Base-by-base conservation (phyloP, 2,888 invertebrate genomes). In the Drosophila yooni region DNA sequence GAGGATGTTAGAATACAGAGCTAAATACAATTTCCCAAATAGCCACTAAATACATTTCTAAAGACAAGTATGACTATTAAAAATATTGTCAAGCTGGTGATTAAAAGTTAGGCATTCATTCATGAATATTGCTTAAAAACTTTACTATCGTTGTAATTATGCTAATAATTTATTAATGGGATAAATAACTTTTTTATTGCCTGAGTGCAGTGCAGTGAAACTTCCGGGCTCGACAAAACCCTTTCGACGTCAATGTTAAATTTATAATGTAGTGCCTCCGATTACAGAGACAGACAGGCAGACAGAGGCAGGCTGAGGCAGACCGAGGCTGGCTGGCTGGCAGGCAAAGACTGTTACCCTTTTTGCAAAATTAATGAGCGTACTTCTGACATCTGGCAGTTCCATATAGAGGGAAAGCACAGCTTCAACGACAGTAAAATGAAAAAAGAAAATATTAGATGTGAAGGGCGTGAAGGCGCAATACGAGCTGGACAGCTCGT, bases 321-420 rank as follows among this genome's bases (percentile, higher is more conserved):
- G 21, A 21, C 21, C 1, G 21, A 18, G 10, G 18, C 13, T 2
- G 0, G 10, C 46, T 51, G 73, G 40, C 54, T 40, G 57, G 8
- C 21, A 2, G 52, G 64, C 60, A 61, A 64, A 63, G 70, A 73
- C 34, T 48, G 62, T 48, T 38, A 63, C 51, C 69, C 65, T 66
- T 77, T 77, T 51, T 77, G 64, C 58, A 72, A 88, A 77, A 88
- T 84, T 83, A 88, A 85, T 88, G 86, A 64, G 65, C 70, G 68
- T 77, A 61, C 68, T 70, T 82, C 63, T 56, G 75, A 62, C 69
- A 71, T 64, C 48, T 53, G 60, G 67, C 52, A 58, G 64, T 52
- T 34, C n/a, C 46, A 33, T 13, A 27, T 21, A 51, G 38, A 48
- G n/a, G 40, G 7, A 38, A n/a, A n/a, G 29, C 27, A 31, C 56